Evolutionary conservation across 2,797 vertebrate genomes (phyloP).

Genomic region (Crenichthys baileyi): DNA sequence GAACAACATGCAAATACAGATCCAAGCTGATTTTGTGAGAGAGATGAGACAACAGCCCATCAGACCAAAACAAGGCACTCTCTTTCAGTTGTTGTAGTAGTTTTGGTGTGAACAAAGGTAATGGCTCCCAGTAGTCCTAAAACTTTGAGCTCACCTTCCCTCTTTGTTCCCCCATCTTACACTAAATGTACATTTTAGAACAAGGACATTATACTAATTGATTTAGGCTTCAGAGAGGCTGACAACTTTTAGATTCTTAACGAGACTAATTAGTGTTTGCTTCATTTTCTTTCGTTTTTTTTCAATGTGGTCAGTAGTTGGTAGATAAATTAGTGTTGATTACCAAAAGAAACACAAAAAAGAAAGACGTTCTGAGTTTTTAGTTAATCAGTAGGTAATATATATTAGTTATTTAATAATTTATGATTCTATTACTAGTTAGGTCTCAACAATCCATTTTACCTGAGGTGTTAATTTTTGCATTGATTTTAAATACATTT

Average conservation of each 20-base stretch:
- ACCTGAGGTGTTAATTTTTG: no score
- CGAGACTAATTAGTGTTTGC: neutral
- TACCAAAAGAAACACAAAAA: neutral
- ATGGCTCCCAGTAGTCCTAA: neutral
- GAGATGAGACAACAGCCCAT: neutral
- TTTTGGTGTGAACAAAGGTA: neutral
- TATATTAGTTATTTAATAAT: no score
- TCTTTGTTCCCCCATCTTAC: neutral
- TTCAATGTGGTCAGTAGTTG: neutral
- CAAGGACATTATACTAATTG: no score
- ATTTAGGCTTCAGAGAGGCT: neutral
- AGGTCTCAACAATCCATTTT: no score
- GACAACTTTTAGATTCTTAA: neutral
- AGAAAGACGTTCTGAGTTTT: no score
- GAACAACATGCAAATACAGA: neutral
- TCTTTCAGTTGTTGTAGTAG: neutral
- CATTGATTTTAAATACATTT: neutral
- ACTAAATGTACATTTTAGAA: no score
- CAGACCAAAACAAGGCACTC: neutral
- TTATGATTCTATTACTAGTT: no score
- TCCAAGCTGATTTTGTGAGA: neutral
- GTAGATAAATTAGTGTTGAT: neutral
- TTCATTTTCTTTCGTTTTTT: neutral
- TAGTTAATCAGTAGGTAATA: no score
- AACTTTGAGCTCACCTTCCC: neutral